These are phyloP conservation scores for Daphoenositta chrysoptera DNA, from an alignment of 2,113 vertebrate genomes.

Conservation along the genomic window DNA sequence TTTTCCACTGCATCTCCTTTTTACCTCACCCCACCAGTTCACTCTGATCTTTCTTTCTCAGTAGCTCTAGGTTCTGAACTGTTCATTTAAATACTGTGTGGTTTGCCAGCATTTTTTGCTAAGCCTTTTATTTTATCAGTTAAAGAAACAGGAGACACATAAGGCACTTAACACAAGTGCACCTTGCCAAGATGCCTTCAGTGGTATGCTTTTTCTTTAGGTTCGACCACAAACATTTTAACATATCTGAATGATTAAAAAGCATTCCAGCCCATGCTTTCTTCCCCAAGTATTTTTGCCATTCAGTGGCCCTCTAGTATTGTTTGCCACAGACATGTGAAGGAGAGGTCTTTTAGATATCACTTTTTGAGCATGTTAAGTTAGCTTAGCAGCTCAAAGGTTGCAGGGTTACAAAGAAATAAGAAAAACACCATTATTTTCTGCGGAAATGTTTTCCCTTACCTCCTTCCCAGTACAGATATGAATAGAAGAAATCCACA, in stretches of 20 bases:
- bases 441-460: background rate
- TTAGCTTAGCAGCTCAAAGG: background rate
- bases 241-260: background rate
- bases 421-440: background rate
- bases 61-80: conserved; percentile 1
- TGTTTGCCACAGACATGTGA: background rate
- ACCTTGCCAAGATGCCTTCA: background rate
- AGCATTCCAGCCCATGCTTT: background rate
- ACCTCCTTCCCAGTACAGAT: background rate
- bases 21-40: background rate
- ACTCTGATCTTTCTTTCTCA: conserved; percentile 3
- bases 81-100: background rate
- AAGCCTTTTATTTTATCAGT: conserved; percentile 25
- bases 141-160: background rate
- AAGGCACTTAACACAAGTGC: background rate
- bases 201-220: background rate
- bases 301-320: background rate
- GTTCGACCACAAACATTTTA: background rate
- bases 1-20: conserved; percentile 17
- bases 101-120: conserved; percentile 1
- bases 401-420: background rate
- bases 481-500: background rate
- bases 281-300: background rate
- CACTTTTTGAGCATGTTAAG: background rate
- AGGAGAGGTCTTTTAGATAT: background rate